Base-by-base conservation (phyloP, 2,888 invertebrate species). In the Acrobeloides nanus region DNA sequence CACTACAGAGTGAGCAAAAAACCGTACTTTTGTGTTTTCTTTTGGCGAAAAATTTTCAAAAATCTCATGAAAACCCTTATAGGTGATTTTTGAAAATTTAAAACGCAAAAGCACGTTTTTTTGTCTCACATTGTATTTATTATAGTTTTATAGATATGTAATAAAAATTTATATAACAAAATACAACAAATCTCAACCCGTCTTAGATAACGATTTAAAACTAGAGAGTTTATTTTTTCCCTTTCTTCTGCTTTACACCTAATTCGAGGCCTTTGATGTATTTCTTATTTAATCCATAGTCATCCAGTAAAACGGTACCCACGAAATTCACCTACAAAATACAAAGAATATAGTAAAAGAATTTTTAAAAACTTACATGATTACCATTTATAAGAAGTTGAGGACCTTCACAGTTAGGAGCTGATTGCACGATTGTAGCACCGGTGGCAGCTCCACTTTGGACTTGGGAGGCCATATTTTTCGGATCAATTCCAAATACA, bases 371-470 rank as follows among this genome's bases (percentile, higher is more conserved):
- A 40, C 48, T 17, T 23, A 69, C 66, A 40, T 70, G 67, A 53
- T 70, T 70, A 35, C 71, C 71, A 38, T 71, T 68, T 6, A 71
- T 60, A 3, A 60, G 42, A 18, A 71, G 52, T 53, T 70, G 68
- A 1, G 65, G 64, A 8, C 71, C 71, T 39, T 66, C 65, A 43
- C 67, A 69, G 6, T 84, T 84, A 3, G 85, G 82, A 17, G 82
- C 75, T 55, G 83, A 81, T 27, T 53, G 43, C 34, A 83, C 84
- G 43, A 88, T 82, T 26, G 84, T 84, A 49, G 88, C 85, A 66
- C 89, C 84, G 15, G 89, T 89, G 1, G 89, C 89, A 41, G 85
- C 86, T 12, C 83, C 85, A 51, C 82, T 81, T 76, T 89, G 89
- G 68, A 89, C 85, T 61, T 82, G 81, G 72, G 84, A 84, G 17